phyloP scores from a whole-genome alignment of 1,140 invertebrate species.

The Zeugodacus cucurbitae region DNA sequence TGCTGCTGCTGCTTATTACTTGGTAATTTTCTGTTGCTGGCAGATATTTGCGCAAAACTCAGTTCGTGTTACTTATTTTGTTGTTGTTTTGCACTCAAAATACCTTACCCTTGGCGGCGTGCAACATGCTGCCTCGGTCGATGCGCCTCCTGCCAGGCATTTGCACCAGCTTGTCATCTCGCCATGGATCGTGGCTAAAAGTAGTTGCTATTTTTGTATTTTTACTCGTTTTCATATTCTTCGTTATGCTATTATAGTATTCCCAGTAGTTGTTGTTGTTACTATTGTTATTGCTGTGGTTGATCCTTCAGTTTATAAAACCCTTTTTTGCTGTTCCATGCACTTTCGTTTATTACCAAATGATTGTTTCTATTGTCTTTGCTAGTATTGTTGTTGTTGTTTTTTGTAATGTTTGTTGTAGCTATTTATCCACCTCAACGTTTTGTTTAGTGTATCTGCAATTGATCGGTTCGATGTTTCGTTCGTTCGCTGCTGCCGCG shows the following conservation, averaged over 20 bases:
- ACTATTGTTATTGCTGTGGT: not conserved
- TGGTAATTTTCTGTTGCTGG: not conserved
- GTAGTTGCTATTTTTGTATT: not conserved
- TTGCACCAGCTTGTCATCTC: constrained; percentile 12
- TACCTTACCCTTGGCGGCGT: too few relatives aligned
- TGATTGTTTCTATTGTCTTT: not conserved
- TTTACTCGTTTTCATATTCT: not conserved
- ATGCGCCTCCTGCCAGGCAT: not conserved
- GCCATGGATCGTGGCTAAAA: not conserved
- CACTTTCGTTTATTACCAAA: constrained; percentile 28
- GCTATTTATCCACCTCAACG: not conserved
- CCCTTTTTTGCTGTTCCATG: not conserved
- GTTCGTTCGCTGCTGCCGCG: not conserved
- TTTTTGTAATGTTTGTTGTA: not conserved
- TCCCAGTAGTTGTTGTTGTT: not conserved
- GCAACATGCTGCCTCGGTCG: not conserved
- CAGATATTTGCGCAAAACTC: not conserved
- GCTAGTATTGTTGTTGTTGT: not conserved
- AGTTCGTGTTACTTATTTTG: not conserved
- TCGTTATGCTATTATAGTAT: not conserved
- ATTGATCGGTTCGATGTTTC: constrained; percentile 26
- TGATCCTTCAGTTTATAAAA: not conserved
- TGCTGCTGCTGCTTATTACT: not conserved
- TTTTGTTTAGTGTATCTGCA: not conserved
- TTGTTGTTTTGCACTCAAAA: not conserved